Percentiles rank a stretch among this genome's conserved stretches.
These are phyloP conservation scores for Hofmannophila pseudospretella DNA, from an alignment of 2,888 invertebrate species.

Conservation along the genomic window DNA sequence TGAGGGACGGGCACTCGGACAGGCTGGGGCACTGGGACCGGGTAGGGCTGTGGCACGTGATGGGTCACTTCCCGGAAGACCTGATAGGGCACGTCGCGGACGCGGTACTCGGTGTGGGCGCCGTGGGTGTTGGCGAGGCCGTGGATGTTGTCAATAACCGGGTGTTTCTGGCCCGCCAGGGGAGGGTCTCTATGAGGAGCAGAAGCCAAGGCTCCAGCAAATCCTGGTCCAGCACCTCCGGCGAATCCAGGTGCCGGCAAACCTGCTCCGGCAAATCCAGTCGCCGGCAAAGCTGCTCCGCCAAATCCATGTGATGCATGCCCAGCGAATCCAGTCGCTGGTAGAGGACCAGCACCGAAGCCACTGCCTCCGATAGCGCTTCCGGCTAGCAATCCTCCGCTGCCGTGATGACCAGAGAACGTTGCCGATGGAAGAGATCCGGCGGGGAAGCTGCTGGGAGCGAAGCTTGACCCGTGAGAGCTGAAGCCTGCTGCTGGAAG, in stretches of 20 bases:
- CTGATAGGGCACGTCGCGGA: constrained; percentile 61
- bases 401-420: constrained; percentile 36
- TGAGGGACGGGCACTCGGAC: constrained; percentile 76
- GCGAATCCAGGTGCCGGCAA: background rate
- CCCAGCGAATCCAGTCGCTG: constrained; percentile 21
- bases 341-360: constrained; percentile 9
- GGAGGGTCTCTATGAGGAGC: constrained; percentile 33
- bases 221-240: constrained; percentile 3
- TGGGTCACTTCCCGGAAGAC: constrained; percentile 68
- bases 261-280: too few species aligned
- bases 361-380: constrained; percentile 14
- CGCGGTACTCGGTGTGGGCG: constrained; percentile 57
- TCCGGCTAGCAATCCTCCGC: constrained; percentile 16
- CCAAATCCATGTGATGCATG: constrained; percentile 8
- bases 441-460: constrained; percentile 61
- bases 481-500: constrained; percentile 8
- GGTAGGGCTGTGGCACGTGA: constrained; percentile 75
- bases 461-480: constrained; percentile 39
- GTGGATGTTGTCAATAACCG: constrained; percentile 63
- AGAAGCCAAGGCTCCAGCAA: constrained; percentile 5
- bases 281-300: too few species aligned
- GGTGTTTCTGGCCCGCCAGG: constrained; percentile 50
- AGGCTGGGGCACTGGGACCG: constrained; percentile 71
- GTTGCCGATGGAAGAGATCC: constrained; percentile 64
- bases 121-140: constrained; percentile 59